Evolutionary conservation across 2,888 invertebrate genomes (phyloP).

Genomic region (Yponomeuta malinellus): DNA sequence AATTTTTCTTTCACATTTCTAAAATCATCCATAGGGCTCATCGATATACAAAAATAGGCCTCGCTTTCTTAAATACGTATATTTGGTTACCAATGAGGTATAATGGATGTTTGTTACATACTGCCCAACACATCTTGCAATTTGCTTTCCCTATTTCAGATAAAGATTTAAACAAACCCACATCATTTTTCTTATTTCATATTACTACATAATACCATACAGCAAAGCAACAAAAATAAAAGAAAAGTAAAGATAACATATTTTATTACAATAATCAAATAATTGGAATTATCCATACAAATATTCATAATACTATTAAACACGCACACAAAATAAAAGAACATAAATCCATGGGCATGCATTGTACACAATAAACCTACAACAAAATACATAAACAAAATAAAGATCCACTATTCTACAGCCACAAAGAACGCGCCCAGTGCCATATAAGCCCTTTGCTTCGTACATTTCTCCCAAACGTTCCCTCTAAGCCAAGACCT

Average conservation of each 20-base stretch:
- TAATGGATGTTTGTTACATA: no score
- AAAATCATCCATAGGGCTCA: no score
- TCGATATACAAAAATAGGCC: no score
- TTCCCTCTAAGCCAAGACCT: conserved; percentile 47
- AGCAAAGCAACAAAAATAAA: conserved; percentile 16
- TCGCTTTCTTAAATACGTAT: no score
- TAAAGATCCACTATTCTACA: conserved; percentile 39
- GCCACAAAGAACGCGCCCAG: conserved; percentile 59
- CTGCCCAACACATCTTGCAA: no score
- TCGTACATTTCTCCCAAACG: conserved; percentile 39
- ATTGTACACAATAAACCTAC: conserved; percentile 24
- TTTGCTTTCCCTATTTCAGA: no score
- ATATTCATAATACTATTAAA: neutral
- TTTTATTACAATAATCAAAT: conserved; percentile 16
- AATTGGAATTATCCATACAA: conserved; percentile 7
- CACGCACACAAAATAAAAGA: neutral
- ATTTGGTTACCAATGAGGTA: no score
- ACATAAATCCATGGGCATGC: neutral
- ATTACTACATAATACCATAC: no score
- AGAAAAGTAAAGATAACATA: conserved; percentile 17
- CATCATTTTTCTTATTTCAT: no score
- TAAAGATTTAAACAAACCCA: no score
- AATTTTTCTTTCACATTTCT: no score
- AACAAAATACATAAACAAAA: conserved; percentile 16
- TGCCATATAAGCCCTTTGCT: conserved; percentile 57